Evolutionary conservation across 1,140 invertebrate species (phyloP), one percentile per base, ranked within the genome.

Genomic region (Sarcophaga bullata): DNA sequence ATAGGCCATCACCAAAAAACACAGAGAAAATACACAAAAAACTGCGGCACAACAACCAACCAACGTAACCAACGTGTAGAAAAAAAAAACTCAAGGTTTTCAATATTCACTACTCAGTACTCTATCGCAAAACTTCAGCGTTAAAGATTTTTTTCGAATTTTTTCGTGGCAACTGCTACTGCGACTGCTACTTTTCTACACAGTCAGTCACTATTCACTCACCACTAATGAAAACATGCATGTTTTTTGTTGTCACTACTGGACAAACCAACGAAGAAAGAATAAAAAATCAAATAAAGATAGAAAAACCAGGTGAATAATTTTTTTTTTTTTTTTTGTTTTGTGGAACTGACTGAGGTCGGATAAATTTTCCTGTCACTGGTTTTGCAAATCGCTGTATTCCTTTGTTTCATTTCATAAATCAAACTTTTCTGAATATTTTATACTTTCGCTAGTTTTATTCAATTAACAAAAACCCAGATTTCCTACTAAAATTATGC

Each of bases 41-140:
- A 49, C 73, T 47, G 48, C 73, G 54, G 7, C 13, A n/a, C 17
- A 68, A 6, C 8, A 19, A 37, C 1, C 25, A 37, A 37, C 25
- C 25, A 37, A 37, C 25, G 1, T 4, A 37, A 68, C 19, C 17
- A 25, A 25, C 19, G 62, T 68, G 58, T 68, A 19, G 17, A 9
- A 68, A 68, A 37, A 72, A 17, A 72, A 50, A 78, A 78, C 75
- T 78, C 75, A 78, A 78, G 75, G 75, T 78, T 68, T 76, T 78
- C 75, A 52, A 52, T 78, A 78, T 25, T 78, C 75, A 78, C 75
- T 37, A 4, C 25, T 37, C 25, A 37, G 1, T 48, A 78, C 75
- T 78, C 75, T 78, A 78, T 78, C 48, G 50, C 75, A 78, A 76
- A 78, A 25, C 62, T 52, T 78, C 19, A 78, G 17, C 75, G 75